Percentiles rank a stretch among this genome's conserved stretches.
Conservation (phyloP, 2,888 invertebrate species). For the Anodontia alba region DNA sequence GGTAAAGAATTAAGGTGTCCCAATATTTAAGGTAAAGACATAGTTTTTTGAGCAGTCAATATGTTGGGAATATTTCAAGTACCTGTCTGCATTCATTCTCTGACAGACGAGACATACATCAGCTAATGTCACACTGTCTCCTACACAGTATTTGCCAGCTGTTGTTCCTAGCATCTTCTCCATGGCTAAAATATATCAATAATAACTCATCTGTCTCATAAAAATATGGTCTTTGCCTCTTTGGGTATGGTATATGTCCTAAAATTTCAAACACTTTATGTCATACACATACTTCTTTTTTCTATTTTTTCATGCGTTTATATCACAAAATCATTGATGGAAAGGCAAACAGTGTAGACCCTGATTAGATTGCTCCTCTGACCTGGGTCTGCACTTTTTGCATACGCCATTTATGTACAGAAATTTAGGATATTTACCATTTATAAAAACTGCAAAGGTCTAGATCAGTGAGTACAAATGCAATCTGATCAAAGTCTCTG, state of each 20-base stretch:
- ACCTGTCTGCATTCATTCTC: conserved; percentile 96
- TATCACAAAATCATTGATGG: neutral
- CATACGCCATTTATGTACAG: neutral
- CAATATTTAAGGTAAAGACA: no score
- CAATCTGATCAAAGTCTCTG: no score
- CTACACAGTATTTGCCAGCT: conserved; percentile 93
- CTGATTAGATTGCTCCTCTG: neutral
- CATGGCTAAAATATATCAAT: conserved; percentile 90
- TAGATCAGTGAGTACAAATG: no score
- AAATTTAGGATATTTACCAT: no score
- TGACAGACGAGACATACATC: conserved; percentile 98
- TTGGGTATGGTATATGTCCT: neutral
- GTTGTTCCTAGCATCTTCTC: conserved; percentile 93
- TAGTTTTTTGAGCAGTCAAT: no score
- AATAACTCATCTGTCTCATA: no score
- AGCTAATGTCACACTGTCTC: conserved; percentile 96
- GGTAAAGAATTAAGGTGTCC: no score
- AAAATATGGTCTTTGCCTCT: neutral
- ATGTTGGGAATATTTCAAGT: no score
- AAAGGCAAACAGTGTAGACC: neutral
- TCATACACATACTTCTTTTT: no score
- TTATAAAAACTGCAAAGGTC: no score
- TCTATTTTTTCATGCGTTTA: no score
- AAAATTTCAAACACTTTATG: no score
- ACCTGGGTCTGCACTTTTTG: neutral